Base-by-base conservation (phyloP, 1,140 invertebrate species). In the Penaeus vannamei region DNA sequence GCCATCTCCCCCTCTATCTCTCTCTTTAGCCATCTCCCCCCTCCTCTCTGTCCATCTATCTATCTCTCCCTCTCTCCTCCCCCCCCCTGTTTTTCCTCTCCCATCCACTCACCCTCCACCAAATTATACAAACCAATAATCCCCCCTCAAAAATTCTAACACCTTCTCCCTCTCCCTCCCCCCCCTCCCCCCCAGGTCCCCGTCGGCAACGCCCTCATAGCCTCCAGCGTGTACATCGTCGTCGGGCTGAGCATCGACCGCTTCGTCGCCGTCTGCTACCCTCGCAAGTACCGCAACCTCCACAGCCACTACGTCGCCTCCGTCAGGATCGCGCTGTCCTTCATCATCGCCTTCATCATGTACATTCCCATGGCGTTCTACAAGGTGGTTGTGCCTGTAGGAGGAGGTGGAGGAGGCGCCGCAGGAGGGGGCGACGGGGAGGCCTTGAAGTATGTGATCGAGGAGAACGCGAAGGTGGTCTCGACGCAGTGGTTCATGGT, bases 201-300 rank as follows among this genome's bases (percentile, higher is more conserved):
- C 0, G 79, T 93, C 19, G 92, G 93, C 20, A 94, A 94, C 90
- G 92, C 92, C 0, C 93, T 93, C 81, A 93, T 94, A 93, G 93
- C 93, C n/a, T 92, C 92, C 42, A 93, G 92, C 86, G 93, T 94
- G 14, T 93, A 93, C 90, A 92, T 93, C 79, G 93, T 94, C 0
- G 93, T 94, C 12, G 93, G 93, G n/a, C 92, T 94, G 7, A 94
- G 93, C 14, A 92, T 94, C 72, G 93, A 94, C 84, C 91, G 93
- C 7, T 94, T 93, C 89, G 92, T 93, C 7, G 93, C 93, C 2
- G 93, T 94, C 12, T 93, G 93, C 86, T 91, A 92, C 46, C 93
- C 93, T 14, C 92, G 92, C 0, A 92, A 92, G 62, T 94, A 93
- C 84, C 92, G 92, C 62, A 92, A 92, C 59, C 91, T 93, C 14